Percentiles rank a stretch among this genome's conserved stretches.
These are phyloP conservation scores for Acanthurus tractus DNA, from an alignment of 2,797 vertebrate genomes.

Conservation along the genomic window DNA sequence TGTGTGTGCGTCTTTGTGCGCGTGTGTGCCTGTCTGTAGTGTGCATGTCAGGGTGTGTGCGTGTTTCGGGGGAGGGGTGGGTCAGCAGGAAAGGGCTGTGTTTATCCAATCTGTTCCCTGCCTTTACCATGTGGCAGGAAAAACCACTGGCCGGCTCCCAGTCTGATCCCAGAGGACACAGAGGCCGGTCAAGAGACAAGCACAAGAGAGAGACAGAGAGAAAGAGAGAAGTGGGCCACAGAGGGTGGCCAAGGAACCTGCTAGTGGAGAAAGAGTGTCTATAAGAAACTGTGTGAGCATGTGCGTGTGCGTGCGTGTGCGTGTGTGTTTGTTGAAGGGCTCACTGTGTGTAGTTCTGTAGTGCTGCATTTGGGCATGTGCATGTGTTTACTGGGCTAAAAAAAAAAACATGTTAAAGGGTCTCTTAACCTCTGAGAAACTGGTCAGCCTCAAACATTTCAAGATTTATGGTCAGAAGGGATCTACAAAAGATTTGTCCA, in stretches of 20 bases:
- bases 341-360: too few relatives aligned
- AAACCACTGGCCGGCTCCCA: conserved; percentile 76
- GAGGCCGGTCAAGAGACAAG: conserved; percentile 57
- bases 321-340: too few relatives aligned
- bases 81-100: conserved; percentile 81
- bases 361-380: not conserved
- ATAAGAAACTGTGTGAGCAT: not conserved
- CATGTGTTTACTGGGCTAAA: conserved; percentile 43
- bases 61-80: conserved; percentile 43
- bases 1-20: conserved; percentile 52
- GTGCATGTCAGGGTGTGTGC: conserved; percentile 16
- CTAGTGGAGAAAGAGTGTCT: not conserved
- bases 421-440: conserved; percentile 34
- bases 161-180: conserved; percentile 73
- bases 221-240: conserved; percentile 58
- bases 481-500: too few relatives aligned
- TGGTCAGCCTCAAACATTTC: not conserved
- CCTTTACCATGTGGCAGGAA: conserved; percentile 80
- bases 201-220: conserved; percentile 20
- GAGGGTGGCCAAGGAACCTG: conserved; percentile 66
- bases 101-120: conserved; percentile 83
- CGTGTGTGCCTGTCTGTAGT: conserved; percentile 35
- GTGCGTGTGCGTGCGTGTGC: too few relatives aligned
- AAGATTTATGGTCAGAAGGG: too few relatives aligned
- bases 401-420: conserved; percentile 46